Conservation (phyloP, 2,797 vertebrate genomes). For the Ara ararauna region DNA sequence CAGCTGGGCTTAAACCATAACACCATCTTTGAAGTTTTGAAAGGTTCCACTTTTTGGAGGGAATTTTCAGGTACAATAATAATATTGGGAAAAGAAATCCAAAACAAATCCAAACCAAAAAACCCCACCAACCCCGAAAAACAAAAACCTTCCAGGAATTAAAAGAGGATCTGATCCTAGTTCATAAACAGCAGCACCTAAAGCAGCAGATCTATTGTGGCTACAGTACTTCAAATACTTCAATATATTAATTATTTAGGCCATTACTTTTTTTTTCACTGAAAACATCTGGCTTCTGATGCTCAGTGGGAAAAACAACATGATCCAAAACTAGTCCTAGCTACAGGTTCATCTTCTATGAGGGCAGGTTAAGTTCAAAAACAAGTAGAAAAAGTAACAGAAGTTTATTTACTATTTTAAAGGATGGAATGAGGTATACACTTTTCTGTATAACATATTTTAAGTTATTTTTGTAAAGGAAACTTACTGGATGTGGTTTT, state of each 20-base stretch:
- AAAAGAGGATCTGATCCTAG: neutral
- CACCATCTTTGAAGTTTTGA: neutral
- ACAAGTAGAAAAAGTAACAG: neutral
- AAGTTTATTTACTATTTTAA: neutral
- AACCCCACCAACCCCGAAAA: neutral
- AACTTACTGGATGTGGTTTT: neutral
- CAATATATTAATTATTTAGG: constrained; percentile 74
- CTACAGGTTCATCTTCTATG: constrained; percentile 55
- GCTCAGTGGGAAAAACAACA: constrained; percentile 55
- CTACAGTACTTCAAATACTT: constrained; percentile 32
- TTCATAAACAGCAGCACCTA: neutral
- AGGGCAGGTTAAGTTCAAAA: constrained; percentile 49
- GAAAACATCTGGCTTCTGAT: constrained; percentile 72
- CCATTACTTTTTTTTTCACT: constrained; percentile 66
- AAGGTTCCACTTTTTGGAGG: neutral
- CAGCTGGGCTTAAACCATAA: no score
- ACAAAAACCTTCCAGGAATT: neutral
- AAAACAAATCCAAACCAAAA: neutral
- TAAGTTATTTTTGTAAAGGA: neutral
- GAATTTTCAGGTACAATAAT: neutral
- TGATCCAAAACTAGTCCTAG: constrained; percentile 57
- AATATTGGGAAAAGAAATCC: neutral
- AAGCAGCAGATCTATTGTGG: constrained; percentile 70
- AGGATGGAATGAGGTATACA: rapidly evolving
- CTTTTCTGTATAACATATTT: rapidly evolving